These are phyloP conservation scores for Oreortyx pictus DNA, from an alignment of 2,797 vertebrate species.

Conservation along the genomic window DNA sequence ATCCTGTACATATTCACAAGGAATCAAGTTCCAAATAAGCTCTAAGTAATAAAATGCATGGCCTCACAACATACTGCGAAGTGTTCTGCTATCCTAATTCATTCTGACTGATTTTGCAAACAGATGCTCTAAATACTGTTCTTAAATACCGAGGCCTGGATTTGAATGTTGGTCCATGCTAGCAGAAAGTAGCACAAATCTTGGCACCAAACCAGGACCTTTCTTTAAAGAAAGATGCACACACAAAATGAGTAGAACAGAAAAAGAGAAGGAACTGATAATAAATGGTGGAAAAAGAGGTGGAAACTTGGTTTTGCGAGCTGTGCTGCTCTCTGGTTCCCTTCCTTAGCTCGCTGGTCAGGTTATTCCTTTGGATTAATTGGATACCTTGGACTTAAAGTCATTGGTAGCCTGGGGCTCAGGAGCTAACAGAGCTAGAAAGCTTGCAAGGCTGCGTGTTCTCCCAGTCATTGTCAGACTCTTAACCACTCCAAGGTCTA, in stretches of 20 bases:
- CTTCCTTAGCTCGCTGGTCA: not conserved
- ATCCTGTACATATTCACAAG: not conserved
- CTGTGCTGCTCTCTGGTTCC: not conserved
- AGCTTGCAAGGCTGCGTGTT: not conserved
- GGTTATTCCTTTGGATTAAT: not conserved
- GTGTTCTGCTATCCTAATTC: slow-evolving; percentile 18
- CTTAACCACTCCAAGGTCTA: not conserved
- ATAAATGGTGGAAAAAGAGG: not conserved
- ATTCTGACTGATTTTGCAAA: slow-evolving; percentile 55
- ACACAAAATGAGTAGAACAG: not conserved
- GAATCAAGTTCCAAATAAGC: slow-evolving; percentile 33
- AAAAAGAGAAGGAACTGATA: not conserved
- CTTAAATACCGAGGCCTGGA: slow-evolving; percentile 51
- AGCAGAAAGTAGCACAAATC: slow-evolving; percentile 47
- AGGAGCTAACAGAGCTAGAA: not conserved
- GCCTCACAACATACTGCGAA: slow-evolving; percentile 6
- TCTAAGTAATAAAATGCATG: slow-evolving; percentile 40
- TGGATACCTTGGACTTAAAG: not conserved
- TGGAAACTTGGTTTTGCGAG: not conserved
- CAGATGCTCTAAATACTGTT: slow-evolving; percentile 61
- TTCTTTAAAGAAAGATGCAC: not conserved
- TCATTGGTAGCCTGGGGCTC: not conserved
- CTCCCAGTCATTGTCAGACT: not conserved
- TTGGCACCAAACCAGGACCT: slow-evolving; percentile 7
- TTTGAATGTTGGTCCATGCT: slow-evolving; percentile 27